phyloP scores from a whole-genome alignment of 2,888 invertebrate species.

The Psylliodes chrysocephalus region DNA sequence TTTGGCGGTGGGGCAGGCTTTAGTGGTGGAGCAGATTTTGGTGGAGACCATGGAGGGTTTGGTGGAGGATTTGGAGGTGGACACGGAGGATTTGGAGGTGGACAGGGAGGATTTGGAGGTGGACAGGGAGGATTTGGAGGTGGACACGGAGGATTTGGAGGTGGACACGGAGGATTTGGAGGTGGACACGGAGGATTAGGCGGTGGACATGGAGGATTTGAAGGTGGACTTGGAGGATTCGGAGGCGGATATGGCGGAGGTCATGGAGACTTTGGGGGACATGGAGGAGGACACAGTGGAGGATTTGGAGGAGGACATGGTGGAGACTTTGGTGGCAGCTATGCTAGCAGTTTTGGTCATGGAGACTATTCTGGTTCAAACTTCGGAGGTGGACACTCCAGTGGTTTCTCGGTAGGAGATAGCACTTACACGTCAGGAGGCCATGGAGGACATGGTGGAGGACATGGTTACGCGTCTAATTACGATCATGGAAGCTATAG shows the following conservation, averaged over 20 bases:
- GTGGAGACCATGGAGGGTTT: constrained; percentile 2
- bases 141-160: background rate
- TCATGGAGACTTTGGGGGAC: constrained; percentile 3
- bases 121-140: background rate
- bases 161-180: background rate
- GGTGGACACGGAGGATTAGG: constrained; percentile 15
- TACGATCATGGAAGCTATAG: constrained; percentile 34
- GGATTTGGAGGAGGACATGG: background rate
- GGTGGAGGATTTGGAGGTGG: constrained; percentile 10
- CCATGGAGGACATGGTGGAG: constrained; percentile 28
- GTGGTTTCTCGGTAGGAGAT: constrained; percentile 31
- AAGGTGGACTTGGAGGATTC: constrained; percentile 13
- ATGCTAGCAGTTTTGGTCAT: background rate
- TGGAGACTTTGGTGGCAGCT: background rate
- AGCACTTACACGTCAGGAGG: constrained; percentile 26
- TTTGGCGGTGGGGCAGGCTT: constrained; percentile 1
- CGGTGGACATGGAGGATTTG: background rate
- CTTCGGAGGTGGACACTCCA: constrained; percentile 12
- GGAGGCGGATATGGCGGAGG: constrained; percentile 6
- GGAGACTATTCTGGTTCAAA: background rate
- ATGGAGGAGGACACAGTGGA: constrained; percentile 7
- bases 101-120: constrained; percentile 18
- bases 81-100: constrained; percentile 3
- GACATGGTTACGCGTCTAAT: constrained; percentile 34
- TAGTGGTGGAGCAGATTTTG: background rate